Base-by-base conservation (phyloP, 2,888 invertebrate genomes). In the Mycalesis mineus region DNA sequence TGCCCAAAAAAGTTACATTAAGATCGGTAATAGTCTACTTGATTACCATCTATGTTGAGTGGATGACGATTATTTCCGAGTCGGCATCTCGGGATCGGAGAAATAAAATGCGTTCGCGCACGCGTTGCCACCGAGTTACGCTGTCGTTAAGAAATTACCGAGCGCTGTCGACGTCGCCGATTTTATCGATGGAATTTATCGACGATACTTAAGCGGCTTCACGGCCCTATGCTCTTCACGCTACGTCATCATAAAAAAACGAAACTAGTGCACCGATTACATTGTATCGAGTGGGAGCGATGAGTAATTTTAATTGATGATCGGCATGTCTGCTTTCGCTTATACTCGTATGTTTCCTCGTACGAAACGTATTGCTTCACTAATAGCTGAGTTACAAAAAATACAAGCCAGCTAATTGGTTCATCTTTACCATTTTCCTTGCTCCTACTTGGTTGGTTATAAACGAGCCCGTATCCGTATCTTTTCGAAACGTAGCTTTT, bases 171-270 rank as follows among this genome's bases (percentile, higher is more conserved):
- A 80, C 81, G 81, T 81, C 84, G 84, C 82, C 82, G 88, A 89
- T 89, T 87, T 88, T 88, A 89, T 89, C 88, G 88, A 87, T 83
- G 85, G 87, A 88, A 88, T 88, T 89, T 89, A 88, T 87, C 82
- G 88, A 82, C 82, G 81, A 82, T 83, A 82, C 83, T 84, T 64
- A 57, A 57, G 52, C 77, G 70, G 65, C 69, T 72, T 75, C 75
- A 80, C 79, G 79, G 76, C 75, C 67, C 76, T 71, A 57, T 56
- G 63, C 71, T 70, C 67, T 74, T 79, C 64, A 58, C 63, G 57
- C 69, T 57, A 69, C 63, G 66, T 64, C 68, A 62, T 76, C 73
- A 71, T 69, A 71, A 67, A 69, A 69, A 68, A 65, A 67, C 49
- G 57, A 36, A 59, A 56, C 58, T 51, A 61, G 58, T 63, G 66